Percentiles rank a stretch among this genome's conserved stretches.
These are phyloP conservation scores for Tinea semifulvella DNA, from an alignment of 2,888 invertebrate species.

Conservation along the genomic window DNA sequence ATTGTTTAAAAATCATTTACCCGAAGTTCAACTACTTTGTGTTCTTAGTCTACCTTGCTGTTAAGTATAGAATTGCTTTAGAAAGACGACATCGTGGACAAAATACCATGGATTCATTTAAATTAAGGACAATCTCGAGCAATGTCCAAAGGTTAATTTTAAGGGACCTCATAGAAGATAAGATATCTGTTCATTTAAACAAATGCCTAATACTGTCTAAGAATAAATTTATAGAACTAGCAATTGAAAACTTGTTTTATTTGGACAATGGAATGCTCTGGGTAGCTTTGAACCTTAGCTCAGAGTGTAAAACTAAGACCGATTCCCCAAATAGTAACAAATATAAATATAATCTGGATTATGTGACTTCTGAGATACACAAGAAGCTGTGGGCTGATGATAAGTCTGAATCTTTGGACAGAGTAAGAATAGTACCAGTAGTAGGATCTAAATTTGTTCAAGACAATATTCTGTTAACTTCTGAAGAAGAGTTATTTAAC, in stretches of 20 bases:
- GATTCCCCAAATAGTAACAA: slow-evolving; percentile 23
- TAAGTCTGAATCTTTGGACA: slow-evolving; percentile 27
- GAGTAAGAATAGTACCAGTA: slow-evolving; percentile 45
- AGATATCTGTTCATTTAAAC: slow-evolving; percentile 34
- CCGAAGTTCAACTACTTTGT: slow-evolving; percentile 53
- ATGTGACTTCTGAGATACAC: slow-evolving; percentile 45
- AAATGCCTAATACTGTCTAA: slow-evolving; percentile 50
- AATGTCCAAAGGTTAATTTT: slow-evolving; percentile 31
- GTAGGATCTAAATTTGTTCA: slow-evolving; percentile 36
- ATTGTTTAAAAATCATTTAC: slow-evolving; percentile 53
- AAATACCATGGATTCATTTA: slow-evolving; percentile 35
- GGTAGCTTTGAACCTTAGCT: slow-evolving; percentile 42
- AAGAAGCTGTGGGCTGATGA: slow-evolving; percentile 41
- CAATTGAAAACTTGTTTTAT: slow-evolving; percentile 55
- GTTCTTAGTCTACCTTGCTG: slow-evolving; percentile 49
- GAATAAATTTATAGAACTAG: slow-evolving; percentile 45
- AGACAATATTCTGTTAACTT: slow-evolving; percentile 34
- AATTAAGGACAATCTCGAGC: slow-evolving; percentile 36
- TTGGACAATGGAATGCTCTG: slow-evolving; percentile 52
- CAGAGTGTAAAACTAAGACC: slow-evolving; percentile 32
- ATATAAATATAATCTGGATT: slow-evolving; percentile 36
- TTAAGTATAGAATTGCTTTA: slow-evolving; percentile 47
- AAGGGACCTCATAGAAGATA: slow-evolving; percentile 34
- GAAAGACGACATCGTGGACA: slow-evolving; percentile 24
- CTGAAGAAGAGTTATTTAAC: slow-evolving; percentile 47